Evolutionary conservation across 92 coral and sea anemone species (phyloP), one percentile per base, ranked within the genome.

Genomic region (Actinernus sp.): DNA sequence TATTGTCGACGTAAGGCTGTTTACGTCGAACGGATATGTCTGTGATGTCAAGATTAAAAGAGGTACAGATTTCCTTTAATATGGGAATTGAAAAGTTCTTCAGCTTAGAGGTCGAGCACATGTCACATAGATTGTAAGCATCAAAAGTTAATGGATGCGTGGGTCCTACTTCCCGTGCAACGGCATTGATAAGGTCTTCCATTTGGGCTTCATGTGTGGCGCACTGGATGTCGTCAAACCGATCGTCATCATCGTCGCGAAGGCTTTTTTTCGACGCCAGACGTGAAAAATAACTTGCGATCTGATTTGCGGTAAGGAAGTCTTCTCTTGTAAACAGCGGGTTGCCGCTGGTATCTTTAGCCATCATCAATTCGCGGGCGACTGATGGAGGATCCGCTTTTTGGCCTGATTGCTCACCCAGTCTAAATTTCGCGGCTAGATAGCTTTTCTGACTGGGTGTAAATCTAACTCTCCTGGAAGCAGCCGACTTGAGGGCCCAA

Each of bases 381-480:
- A 78, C 86, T 52, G 73, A 65, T 30, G 86, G 61, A 44, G 86
- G 91, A 57, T 84, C 81, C 1, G 86, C 68, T 66, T 84, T 76
- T 39, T 61, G 62, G 21, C 86, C 76, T 23, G 91, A 28, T 36
- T 78, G 65, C 55, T 84, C 78, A 45, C 91, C 86, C 9, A 84
- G 26, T 58, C 52, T 73, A 41, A 78, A 84, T 47, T 78, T 78
- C 37, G 58, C 71, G 13, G 65, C 65, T 13, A 85, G 77, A 58
- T 55, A 85, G 28, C 43, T 17, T 36, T 72, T 79, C 57, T 85
- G 87, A 2, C 43, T 32, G 29, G 38, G 20, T 18, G 87, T 55
- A 49, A 72, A 72, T 47, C 60, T 44, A 56, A 68, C 73, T 63
- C 74, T 84, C 41, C 65, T 41, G 36, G 79, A 56, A 19, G 45